Conservation (phyloP, 2,888 invertebrate genomes). For the Papilio elwesi region DNA sequence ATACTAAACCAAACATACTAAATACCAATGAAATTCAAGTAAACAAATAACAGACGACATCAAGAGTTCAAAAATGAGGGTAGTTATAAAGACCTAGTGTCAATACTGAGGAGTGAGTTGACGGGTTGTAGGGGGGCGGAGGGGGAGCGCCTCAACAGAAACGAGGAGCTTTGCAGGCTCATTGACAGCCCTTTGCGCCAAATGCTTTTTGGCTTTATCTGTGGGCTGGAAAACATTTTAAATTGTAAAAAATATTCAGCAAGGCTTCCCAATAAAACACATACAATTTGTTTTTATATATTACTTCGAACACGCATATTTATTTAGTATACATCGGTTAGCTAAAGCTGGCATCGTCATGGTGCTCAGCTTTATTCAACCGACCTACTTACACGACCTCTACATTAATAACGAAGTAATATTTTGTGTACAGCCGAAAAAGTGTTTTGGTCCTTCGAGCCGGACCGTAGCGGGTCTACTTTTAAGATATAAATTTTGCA, state of each 20-base stretch:
- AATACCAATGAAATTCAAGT: no score
- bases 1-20: no score
- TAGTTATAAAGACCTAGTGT: conserved; percentile 54
- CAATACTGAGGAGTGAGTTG: conserved; percentile 57
- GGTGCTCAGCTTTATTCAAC: no score
- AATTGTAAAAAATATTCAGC: no score
- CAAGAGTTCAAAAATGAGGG: conserved; percentile 33
- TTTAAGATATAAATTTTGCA: background rate
- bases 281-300: no score
- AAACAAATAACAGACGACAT: conserved; percentile 7
- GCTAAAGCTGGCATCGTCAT: no score
- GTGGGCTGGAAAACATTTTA: conserved; percentile 44
- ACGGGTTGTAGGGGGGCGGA: conserved; percentile 51
- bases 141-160: conserved; percentile 48
- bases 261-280: no score
- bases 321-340: no score
- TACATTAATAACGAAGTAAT: background rate
- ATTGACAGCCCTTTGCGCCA: conserved; percentile 62
- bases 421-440: background rate
- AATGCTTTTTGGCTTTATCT: conserved; percentile 49
- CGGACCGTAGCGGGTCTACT: background rate
- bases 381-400: no score
- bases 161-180: conserved; percentile 36
- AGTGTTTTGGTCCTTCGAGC: background rate
- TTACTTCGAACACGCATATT: no score